Base-by-base conservation (phyloP, 2,113 vertebrate genomes). In the Mixornis gularis region DNA sequence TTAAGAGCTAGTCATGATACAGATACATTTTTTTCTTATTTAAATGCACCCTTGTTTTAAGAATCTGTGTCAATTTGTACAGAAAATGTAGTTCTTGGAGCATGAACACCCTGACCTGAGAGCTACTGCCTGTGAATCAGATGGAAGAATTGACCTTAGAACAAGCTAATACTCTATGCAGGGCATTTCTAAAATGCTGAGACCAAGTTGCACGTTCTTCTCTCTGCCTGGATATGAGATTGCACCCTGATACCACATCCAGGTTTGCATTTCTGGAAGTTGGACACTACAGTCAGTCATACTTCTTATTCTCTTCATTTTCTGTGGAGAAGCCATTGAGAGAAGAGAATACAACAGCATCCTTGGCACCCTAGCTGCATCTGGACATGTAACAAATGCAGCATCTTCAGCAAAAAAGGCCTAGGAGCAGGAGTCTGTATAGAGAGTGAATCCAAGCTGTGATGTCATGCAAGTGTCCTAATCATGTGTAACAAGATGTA, bases 101-200 rank as follows among this genome's bases (percentile, higher is more conserved):
- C 24, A 58, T 8, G 9, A 86, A 34, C 34, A 51, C 77, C 17
- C 18, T 25, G 44, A 79, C 7, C 27, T 69, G 29, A 63, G 46
- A 63, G 27, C 19, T 63, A 66, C 36, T 71, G 26, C 16, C 48
- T 64, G 44, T 43, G 52, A 85, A 87, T 66, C 34, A 63, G 18
- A 55, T 6, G 11, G 25, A 87, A 76, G 19, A 17, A 17, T 68
- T 68, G 69, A 43, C 41, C 19, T 65, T 34, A 59, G 74, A 69
- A 77, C 0, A 0, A 26, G 8, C 18, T 79, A 59, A 62, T 1
- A 2, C 6, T n/a, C 27, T n/a, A 30, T 48, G 24, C 12, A 74
- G 6, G 19, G 7, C 18, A 36, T 15, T 51, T 21, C n/a, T 64
- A 60, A 79, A 79, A 76, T 7, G 6, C 22, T 65, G 34, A 65